phyloP scores from a whole-genome alignment of 2,113 vertebrate species.

The Regulus satrapa region DNA sequence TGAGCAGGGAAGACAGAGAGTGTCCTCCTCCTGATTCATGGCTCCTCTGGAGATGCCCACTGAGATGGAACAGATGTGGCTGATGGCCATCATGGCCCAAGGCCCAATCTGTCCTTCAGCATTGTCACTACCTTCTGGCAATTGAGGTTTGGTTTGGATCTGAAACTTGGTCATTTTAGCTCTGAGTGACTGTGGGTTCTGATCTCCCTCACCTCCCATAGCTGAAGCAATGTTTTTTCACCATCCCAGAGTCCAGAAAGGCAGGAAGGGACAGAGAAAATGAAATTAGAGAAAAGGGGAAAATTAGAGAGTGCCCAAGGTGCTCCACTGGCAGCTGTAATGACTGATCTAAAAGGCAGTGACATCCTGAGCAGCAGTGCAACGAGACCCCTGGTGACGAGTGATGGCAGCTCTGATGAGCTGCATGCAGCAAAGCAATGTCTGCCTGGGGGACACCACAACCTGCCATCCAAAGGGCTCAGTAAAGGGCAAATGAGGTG shows the following conservation, averaged over 20 bases:
- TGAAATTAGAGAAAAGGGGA: not conserved
- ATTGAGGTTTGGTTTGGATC: not conserved
- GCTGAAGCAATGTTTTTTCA: not conserved
- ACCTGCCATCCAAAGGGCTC: not conserved
- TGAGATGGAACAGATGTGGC: not conserved
- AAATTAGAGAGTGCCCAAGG: not conserved
- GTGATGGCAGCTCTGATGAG: not conserved
- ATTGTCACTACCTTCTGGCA: not conserved
- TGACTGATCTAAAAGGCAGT: not conserved
- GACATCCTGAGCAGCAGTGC: not conserved
- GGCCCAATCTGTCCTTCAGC: not conserved
- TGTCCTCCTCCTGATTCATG: not conserved
- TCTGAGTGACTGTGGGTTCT: not conserved
- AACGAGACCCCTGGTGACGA: fast-evolving
- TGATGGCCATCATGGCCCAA: fast-evolving
- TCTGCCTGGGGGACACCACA: not conserved
- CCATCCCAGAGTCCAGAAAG: not conserved
- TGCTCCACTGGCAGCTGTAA: not conserved
- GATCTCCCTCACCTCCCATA: not conserved
- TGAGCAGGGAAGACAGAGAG: not conserved
- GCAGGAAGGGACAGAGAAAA: not conserved
- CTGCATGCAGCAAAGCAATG: not conserved
- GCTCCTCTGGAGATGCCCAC: not conserved
- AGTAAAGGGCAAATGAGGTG: not conserved
- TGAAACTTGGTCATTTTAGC: not conserved